Conservation (phyloP, 2,113 vertebrate genomes). For the Poeciliopsis retropinna region DNA sequence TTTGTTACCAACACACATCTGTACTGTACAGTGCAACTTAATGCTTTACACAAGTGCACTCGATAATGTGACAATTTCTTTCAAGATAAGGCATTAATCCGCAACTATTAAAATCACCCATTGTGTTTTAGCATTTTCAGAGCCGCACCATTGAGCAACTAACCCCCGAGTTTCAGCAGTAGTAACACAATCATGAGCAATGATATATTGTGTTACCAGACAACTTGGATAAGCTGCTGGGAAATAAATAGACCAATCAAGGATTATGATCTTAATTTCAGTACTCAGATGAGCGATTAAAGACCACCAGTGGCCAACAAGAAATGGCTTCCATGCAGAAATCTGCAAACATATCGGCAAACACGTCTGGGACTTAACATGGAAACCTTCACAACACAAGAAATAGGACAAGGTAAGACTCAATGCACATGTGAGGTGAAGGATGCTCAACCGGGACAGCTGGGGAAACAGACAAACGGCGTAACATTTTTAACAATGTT, state of each 20-base stretch:
- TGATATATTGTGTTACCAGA: not conserved
- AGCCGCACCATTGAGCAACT: not conserved
- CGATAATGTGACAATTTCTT: not conserved
- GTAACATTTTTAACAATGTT: not conserved
- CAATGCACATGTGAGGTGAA: conserved; percentile 1
- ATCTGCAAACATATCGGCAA: not conserved
- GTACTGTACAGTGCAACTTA: conserved; percentile 1
- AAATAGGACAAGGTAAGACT: not conserved
- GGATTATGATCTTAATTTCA: not conserved
- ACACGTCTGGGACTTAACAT: not conserved
- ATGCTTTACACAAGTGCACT: not conserved
- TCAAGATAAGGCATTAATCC: not conserved
- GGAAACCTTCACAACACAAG: not conserved
- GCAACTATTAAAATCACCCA: no score
- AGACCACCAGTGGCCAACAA: not conserved
- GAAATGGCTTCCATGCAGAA: not conserved
- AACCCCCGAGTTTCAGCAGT: not conserved
- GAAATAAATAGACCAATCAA: not conserved
- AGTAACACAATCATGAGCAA: not conserved
- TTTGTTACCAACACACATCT: conserved; percentile 4
- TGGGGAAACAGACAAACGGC: not conserved
- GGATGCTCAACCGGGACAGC: not conserved
- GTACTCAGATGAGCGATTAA: not conserved
- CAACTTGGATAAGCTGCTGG: not conserved
- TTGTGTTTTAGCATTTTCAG: not conserved